phyloP scores from a whole-genome alignment of 2,888 invertebrate genomes.

The Malthinus flaveolus region DNA sequence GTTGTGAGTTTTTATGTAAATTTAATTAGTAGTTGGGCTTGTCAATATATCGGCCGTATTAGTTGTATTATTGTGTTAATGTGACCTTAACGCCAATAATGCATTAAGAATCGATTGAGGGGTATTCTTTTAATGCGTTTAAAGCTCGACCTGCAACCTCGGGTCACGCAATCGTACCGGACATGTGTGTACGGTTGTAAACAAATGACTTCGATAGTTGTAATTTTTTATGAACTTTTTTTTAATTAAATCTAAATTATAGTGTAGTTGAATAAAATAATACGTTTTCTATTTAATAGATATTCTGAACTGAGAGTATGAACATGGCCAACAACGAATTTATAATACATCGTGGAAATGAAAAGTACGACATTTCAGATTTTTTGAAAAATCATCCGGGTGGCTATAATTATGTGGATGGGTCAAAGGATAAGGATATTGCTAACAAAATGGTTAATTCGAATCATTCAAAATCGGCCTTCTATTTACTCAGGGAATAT shows the following conservation, averaged over 20 bases:
- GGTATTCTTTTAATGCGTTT: slow-evolving; percentile 13
- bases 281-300: slow-evolving; percentile 5
- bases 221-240: background rate
- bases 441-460: slow-evolving; percentile 59
- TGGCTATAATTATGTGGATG: slow-evolving; percentile 64
- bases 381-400: slow-evolving; percentile 77
- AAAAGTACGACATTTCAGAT: slow-evolving; percentile 65
- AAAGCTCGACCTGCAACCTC: slow-evolving; percentile 11
- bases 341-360: slow-evolving; percentile 38
- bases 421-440: slow-evolving; percentile 61
- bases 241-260: background rate
- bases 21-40: too few species aligned
- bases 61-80: slow-evolving; percentile 2
- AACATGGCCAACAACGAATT: slow-evolving; percentile 17
- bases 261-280: too few species aligned
- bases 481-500: slow-evolving; percentile 67
- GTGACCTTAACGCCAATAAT: background rate
- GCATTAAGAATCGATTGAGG: slow-evolving; percentile 20
- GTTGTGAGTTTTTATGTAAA: too few species aligned
- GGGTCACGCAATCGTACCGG: slow-evolving; percentile 21
- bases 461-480: slow-evolving; percentile 66
- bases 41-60: too few species aligned
- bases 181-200: slow-evolving; percentile 7
- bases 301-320: slow-evolving; percentile 6
- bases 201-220: background rate